Evolutionary conservation across 2,888 invertebrate species (phyloP), one percentile per base, ranked within the genome.

Genomic region (Acleris literana): DNA sequence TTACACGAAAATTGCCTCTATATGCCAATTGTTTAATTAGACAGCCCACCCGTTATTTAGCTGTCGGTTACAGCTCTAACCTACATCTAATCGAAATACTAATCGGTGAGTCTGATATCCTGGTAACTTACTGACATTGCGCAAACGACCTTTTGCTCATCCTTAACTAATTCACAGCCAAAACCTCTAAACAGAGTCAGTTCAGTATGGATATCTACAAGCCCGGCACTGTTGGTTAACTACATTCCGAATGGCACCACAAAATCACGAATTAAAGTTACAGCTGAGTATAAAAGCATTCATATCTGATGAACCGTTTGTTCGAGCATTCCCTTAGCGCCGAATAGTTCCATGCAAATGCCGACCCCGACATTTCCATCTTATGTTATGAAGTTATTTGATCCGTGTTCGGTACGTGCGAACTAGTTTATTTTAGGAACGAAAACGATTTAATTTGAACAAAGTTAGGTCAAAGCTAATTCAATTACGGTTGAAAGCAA

Each of bases 261-360:
- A 33, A 55, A 65, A 61, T 66, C 66, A 62, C 66, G 66, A 66
- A 57, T 57, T 62, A 57, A 62, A 57, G 61, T 61, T 65, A 65
- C 44, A 57, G 52, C 18, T 17, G 56, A 18, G 44, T 39, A 54
- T 59, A 56, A 56, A 66, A 33, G 52, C 53, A 22, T 57, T 53
- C 56, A 25, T 62, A 62, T 62, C 62, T 62, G 62, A 62, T 66
- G 61, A 62, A 62, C 66, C 57, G 62, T 57, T 66, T 66, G 62
- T 66, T 66, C 46, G 25, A 66, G 46, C 46, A 62, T 62, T 61
- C 61, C 61, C 66, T 52, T 52, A 66, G 25, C 52, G 57, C 39
- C 46, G 61, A 49, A 57, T 46, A 51, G 65, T 65, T 52, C 56
- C 49, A 61, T 56, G 56, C 54, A 44, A 56, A 65, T 52, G 46